Percentiles rank a stretch among this genome's conserved stretches.
Conservation (phyloP, 2,888 invertebrate species). For the Tenthredo amoena region DNA sequence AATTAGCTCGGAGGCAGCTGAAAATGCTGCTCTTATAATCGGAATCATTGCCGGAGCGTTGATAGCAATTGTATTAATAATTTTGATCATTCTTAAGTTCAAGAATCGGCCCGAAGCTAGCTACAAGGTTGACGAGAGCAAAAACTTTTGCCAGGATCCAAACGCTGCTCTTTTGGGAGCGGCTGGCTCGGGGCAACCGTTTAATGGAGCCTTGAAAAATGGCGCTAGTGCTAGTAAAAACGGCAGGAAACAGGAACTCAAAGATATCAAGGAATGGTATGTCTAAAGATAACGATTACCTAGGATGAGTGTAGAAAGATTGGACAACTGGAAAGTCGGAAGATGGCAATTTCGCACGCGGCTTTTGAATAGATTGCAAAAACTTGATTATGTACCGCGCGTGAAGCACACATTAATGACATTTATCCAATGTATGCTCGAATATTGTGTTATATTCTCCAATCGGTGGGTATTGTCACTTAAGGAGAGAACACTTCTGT, state of each 20-base stretch:
- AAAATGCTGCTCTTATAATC: constrained; percentile 88
- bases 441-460: background rate
- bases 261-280: constrained; percentile 98
- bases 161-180: constrained; percentile 88
- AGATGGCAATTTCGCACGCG: constrained; percentile 3
- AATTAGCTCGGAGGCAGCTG: constrained; percentile 85
- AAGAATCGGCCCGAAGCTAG: constrained; percentile 92
- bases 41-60: constrained; percentile 95
- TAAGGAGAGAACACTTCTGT: background rate
- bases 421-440: background rate
- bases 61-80: constrained; percentile 94
- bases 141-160: constrained; percentile 88
- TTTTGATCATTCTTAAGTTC: constrained; percentile 94
- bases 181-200: constrained; percentile 77
- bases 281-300: constrained; percentile 81
- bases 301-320: background rate
- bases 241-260: constrained; percentile 87
- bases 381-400: background rate
- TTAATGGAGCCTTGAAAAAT: constrained; percentile 73
- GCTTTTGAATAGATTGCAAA: background rate
- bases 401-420: background rate
- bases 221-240: constrained; percentile 77
- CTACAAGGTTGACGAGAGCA: constrained; percentile 95
- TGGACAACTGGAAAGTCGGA: background rate
- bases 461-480: background rate